Conservation (phyloP, 2,888 invertebrate species). For the Dynastes maya region DNA sequence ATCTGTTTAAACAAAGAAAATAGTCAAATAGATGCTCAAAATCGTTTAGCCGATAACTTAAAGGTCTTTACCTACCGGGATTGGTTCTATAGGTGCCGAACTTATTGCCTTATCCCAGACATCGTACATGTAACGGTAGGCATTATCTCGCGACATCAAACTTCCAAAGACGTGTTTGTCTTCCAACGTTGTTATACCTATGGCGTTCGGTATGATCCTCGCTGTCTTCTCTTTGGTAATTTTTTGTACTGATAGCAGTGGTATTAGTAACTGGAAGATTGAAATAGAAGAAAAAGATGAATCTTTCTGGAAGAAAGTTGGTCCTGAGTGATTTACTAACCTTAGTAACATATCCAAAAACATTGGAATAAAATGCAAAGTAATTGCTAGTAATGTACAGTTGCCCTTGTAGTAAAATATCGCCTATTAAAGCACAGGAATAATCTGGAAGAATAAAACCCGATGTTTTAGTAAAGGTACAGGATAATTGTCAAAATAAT, state of each 20-base stretch:
- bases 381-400: constrained; percentile 95
- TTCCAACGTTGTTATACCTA: constrained; percentile 85
- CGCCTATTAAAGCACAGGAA: constrained; percentile 93
- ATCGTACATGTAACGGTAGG: constrained; percentile 89
- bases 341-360: constrained; percentile 95
- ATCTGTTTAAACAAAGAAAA: constrained; percentile 46
- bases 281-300: neutral
- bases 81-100: constrained; percentile 50
- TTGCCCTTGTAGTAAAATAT: constrained; percentile 93
- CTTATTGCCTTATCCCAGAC: constrained; percentile 83
- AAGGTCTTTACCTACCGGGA: constrained; percentile 40
- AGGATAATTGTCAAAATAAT: neutral
- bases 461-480: constrained; percentile 13
- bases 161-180: constrained; percentile 93
- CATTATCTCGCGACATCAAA: constrained; percentile 89
- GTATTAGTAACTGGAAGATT: constrained; percentile 84
- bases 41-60: neutral
- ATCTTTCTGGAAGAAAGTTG: neutral
- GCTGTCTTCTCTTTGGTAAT: constrained; percentile 96
- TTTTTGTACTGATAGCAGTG: constrained; percentile 86
- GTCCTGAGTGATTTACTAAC: constrained; percentile 69
- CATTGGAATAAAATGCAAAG: constrained; percentile 97
- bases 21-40: neutral
- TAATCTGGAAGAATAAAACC: constrained; percentile 80
- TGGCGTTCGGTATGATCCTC: constrained; percentile 94